Conservation (phyloP, 2,113 vertebrate genomes). For the Pyrgilauda ruficollis region DNA sequence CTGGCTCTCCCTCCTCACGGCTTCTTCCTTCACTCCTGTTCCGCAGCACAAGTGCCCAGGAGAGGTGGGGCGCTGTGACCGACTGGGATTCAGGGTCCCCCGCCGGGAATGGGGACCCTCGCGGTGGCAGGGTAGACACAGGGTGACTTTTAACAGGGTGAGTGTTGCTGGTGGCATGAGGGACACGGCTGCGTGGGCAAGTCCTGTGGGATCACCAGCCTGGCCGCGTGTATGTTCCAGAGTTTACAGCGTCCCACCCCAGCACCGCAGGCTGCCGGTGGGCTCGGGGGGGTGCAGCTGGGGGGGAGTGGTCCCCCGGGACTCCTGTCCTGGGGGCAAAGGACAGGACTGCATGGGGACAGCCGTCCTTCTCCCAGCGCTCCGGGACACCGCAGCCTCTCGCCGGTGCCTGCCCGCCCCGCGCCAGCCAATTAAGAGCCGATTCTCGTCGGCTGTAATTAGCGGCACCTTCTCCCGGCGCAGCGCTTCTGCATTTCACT, state of each 20-base stretch:
- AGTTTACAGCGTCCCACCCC: not conserved
- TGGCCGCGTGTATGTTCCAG: not conserved
- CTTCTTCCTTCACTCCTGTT: not conserved
- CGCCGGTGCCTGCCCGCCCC: not conserved
- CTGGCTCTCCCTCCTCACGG: not conserved
- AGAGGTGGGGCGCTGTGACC: not conserved
- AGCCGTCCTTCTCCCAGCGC: not conserved
- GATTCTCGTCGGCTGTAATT: not conserved
- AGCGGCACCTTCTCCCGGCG: constrained; percentile 17
- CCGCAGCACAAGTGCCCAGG: not conserved
- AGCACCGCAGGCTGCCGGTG: rapidly evolving
- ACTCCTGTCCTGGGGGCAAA: not conserved
- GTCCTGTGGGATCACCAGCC: rapidly evolving
- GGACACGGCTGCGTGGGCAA: not conserved
- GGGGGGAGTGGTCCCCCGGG: not conserved
- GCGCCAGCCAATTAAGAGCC: not conserved
- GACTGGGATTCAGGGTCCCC: rapidly evolving
- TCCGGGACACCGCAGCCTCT: not conserved
- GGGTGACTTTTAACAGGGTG: not conserved
- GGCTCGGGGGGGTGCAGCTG: rapidly evolving
- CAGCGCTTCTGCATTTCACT: constrained; percentile 23
- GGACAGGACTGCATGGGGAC: not conserved
- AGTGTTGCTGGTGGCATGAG: not conserved
- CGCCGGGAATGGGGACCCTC: not conserved
- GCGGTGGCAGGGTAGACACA: not conserved